Percentiles rank a stretch among this genome's conserved stretches.
phyloP scores from a whole-genome alignment of 2,797 vertebrate species.

The Pantherophis vulpinus region DNA sequence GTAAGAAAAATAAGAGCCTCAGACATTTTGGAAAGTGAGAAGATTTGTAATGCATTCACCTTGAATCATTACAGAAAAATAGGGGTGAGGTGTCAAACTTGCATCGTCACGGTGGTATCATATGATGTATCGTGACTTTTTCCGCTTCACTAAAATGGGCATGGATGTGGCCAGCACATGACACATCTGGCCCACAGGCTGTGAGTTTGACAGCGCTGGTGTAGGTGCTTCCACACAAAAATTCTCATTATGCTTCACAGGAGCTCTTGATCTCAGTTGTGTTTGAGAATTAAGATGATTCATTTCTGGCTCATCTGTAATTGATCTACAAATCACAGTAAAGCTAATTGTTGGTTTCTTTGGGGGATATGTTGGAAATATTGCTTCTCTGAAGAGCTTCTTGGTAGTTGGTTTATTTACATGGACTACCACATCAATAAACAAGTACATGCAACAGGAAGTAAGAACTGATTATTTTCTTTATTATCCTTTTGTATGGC shows the following conservation, averaged over 20 bases:
- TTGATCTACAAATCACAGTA: neutral
- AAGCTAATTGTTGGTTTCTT: neutral
- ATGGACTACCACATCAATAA: neutral
- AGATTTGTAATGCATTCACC: neutral
- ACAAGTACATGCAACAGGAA: neutral
- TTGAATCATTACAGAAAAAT: neutral
- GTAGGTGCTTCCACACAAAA: neutral
- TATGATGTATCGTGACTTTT: accelerated
- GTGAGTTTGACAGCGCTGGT: no score
- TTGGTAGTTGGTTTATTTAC: neutral
- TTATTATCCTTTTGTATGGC: neutral
- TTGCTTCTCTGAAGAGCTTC: neutral
- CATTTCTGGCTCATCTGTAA: neutral
- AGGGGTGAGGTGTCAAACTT: neutral
- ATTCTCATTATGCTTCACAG: neutral
- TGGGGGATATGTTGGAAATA: neutral
- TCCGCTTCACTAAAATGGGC: no score
- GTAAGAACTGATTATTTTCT: neutral
- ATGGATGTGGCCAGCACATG: no score
- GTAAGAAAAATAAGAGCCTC: neutral
- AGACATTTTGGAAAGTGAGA: neutral
- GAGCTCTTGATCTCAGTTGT: neutral
- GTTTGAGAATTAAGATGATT: neutral
- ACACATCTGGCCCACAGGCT: no score
- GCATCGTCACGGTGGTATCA: no score